Evolutionary conservation across 2,113 vertebrate genomes (phyloP).

Genomic region (Dipodomys merriami): DNA sequence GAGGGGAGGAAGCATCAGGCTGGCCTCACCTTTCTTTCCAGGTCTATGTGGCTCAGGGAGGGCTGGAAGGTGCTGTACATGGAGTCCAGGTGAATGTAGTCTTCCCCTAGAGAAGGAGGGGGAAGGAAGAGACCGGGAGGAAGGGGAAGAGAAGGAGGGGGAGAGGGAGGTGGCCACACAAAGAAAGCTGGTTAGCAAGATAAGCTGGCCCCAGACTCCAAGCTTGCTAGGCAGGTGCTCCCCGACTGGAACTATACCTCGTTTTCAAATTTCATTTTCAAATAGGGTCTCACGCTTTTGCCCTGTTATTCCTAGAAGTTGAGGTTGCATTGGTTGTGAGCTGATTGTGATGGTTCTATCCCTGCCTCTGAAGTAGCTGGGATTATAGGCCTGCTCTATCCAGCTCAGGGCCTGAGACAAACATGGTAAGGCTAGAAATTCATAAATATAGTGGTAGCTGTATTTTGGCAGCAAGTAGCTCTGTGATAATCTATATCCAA

Average conservation of each 20-base stretch:
- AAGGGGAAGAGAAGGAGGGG: too few relatives aligned
- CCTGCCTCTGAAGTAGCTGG: neutral
- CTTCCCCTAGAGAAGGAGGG: neutral
- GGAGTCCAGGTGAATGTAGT: neutral
- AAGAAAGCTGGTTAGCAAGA: neutral
- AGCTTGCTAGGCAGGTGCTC: neutral
- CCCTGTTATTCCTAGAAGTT: neutral
- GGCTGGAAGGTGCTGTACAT: slow-evolving; percentile 66
- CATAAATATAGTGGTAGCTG: neutral
- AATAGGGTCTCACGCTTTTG: neutral
- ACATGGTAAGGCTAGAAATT: too few relatives aligned
- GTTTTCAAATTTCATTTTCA: too few relatives aligned
- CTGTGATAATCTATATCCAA: neutral
- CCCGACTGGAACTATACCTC: too few relatives aligned
- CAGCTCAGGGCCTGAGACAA: neutral
- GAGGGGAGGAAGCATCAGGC: neutral
- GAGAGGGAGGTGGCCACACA: neutral
- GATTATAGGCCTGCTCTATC: neutral
- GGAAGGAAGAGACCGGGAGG: too few relatives aligned
- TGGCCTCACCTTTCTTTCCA: slow-evolving; percentile 52
- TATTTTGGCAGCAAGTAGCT: neutral
- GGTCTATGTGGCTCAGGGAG: slow-evolving; percentile 39
- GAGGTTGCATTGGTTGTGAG: neutral
- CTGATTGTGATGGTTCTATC: neutral
- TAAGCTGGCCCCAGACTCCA: too few relatives aligned